Conservation (phyloP, 92 coral and sea anemone genomes). For the Parazoanthus atlanticus region DNA sequence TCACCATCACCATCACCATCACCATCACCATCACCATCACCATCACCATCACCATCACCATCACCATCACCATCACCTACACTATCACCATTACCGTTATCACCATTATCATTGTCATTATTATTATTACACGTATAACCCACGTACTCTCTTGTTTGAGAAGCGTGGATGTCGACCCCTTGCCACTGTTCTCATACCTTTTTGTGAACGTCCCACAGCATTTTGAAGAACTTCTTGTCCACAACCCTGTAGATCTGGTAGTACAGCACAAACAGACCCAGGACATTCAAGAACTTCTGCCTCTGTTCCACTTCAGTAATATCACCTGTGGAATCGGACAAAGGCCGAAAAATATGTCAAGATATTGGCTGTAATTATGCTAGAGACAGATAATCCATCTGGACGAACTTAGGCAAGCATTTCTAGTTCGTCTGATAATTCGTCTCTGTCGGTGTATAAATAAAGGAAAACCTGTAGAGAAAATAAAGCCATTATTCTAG, state of each 20-base stretch:
- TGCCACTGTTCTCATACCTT: slow-evolving; percentile 56
- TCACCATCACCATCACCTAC: no score
- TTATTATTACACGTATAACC: no score
- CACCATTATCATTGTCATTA: neutral
- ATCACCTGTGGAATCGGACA: slow-evolving; percentile 61
- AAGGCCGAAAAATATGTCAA: neutral
- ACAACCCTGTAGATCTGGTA: slow-evolving; percentile 85
- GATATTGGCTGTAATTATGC: neutral
- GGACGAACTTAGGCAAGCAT: no score
- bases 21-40: no score
- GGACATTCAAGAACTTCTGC: slow-evolving; percentile 80
- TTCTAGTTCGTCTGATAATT: no score
- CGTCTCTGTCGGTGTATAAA: no score
- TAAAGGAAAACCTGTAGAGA: no score
- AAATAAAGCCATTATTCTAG: no score
- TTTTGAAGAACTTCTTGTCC: slow-evolving; percentile 90
- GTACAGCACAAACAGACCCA: slow-evolving; percentile 87
- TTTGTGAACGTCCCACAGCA: slow-evolving; percentile 92
- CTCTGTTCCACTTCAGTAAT: slow-evolving; percentile 90
- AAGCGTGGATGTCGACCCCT: neutral
- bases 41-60: no score
- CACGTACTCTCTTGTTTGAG: no score
- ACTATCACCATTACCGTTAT: neutral
- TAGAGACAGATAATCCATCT: no score
- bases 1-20: no score